phyloP scores from a whole-genome alignment of 2,888 invertebrate species.

The Leptarthrus brevirostris region DNA sequence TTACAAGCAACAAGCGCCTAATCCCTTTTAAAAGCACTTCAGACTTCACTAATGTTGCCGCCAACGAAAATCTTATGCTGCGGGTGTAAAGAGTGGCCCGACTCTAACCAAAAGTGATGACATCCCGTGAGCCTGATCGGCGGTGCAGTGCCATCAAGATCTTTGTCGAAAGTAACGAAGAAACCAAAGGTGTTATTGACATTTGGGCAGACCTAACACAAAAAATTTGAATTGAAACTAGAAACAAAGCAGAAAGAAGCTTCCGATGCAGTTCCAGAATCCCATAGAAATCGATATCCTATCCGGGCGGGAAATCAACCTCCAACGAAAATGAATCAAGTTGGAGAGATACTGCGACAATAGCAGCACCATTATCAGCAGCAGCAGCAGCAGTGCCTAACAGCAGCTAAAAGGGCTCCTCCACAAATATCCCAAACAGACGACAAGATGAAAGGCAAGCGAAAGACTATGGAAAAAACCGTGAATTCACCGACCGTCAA shows the following conservation, averaged over 20 bases:
- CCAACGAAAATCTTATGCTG: background rate
- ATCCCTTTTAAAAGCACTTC: constrained; percentile 23
- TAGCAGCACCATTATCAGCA: background rate
- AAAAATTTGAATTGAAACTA: constrained; percentile 14
- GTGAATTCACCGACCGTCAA: constrained; percentile 54
- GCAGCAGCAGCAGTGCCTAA: background rate
- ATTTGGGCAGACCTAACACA: background rate
- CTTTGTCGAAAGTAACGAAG: background rate
- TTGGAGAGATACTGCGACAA: background rate
- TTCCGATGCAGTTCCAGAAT: constrained; percentile 1
- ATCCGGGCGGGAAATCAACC: no score
- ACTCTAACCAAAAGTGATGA: background rate
- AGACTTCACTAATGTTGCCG: background rate
- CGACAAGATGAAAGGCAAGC: constrained; percentile 37
- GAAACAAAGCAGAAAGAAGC: constrained; percentile 3
- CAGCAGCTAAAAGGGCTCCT: constrained; percentile 11
- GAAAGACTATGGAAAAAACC: constrained; percentile 10
- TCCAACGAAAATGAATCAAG: constrained; percentile 21
- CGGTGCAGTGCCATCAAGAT: background rate
- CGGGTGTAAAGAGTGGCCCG: background rate
- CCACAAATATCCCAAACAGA: constrained; percentile 28
- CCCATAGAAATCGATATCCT: constrained; percentile 29
- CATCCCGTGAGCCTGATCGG: background rate
- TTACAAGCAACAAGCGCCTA: background rate
- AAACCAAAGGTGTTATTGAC: background rate